phyloP scores from a whole-genome alignment of 2,888 invertebrate species.

The Labia minor region DNA sequence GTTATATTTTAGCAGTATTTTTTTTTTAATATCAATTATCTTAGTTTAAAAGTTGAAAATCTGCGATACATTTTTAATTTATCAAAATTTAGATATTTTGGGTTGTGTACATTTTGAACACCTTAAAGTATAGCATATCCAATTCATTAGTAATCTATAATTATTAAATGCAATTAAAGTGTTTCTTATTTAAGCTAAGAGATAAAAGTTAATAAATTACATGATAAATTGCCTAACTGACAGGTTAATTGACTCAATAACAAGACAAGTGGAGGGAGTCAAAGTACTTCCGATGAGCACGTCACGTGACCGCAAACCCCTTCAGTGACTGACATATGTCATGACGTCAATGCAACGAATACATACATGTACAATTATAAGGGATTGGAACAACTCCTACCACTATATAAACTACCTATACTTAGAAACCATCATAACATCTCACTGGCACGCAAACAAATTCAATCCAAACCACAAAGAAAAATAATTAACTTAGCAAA shows the following conservation, averaged over 20 bases:
- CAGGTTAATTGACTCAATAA: neutral
- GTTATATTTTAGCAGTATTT: too few species aligned
- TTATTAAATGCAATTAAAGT: too few species aligned
- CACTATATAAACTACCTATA: neutral
- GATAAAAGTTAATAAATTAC: neutral
- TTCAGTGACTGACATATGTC: neutral
- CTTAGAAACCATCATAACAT: neutral
- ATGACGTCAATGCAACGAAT: neutral
- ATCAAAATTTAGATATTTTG: too few species aligned
- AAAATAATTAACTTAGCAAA: neutral
- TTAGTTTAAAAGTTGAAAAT: too few species aligned
- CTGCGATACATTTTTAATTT: too few species aligned
- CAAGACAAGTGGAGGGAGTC: neutral
- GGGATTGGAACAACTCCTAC: neutral
- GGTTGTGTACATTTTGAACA: too few species aligned
- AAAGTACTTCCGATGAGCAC: neutral
- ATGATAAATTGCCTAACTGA: conserved; percentile 6
- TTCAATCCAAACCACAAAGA: neutral
- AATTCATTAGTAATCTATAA: too few species aligned
- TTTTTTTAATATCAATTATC: too few species aligned
- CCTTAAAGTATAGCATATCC: too few species aligned
- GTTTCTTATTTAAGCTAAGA: neutral
- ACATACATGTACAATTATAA: neutral
- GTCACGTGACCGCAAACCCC: neutral
- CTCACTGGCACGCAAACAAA: neutral